Evolutionary conservation across 1,140 invertebrate species (phyloP).

Genomic region (Calliopsis andreniformis): DNA sequence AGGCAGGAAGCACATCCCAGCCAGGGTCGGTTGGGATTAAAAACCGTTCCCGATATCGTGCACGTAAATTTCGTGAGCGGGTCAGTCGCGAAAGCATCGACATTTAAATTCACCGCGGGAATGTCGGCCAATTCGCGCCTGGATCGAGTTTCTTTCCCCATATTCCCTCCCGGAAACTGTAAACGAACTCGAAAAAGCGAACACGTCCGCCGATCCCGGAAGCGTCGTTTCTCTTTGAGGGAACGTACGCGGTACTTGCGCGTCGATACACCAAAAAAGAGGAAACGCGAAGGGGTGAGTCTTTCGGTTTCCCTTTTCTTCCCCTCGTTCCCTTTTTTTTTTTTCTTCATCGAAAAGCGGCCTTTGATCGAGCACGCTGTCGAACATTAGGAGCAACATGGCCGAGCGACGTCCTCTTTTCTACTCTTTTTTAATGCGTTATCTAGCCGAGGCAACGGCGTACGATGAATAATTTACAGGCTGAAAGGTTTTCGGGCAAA

Average conservation of each 20-base stretch:
- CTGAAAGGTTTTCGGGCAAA: constrained; percentile 71
- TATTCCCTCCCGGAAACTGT: neutral
- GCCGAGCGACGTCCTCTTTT: neutral
- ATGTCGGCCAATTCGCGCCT: neutral
- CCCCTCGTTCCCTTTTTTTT: neutral
- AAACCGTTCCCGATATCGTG: neutral
- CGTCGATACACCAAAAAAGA: neutral
- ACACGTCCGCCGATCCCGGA: neutral
- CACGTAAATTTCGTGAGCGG: neutral
- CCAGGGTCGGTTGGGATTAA: neutral
- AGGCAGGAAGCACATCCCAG: too few species aligned
- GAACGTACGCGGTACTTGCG: neutral
- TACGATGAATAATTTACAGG: constrained; percentile 72
- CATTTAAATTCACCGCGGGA: constrained; percentile 28
- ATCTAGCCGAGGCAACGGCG: constrained; percentile 5
- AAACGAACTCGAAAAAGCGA: constrained; percentile 6
- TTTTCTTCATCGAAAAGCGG: neutral
- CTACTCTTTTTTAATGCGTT: constrained; percentile 31
- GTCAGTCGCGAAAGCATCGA: neutral
- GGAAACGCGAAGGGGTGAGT: neutral
- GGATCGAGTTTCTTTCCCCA: neutral
- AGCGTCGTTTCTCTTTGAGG: neutral
- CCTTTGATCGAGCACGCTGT: constrained; percentile 33
- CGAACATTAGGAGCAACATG: constrained; percentile 35
- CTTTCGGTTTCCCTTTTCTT: neutral